Evolutionary conservation across 2,113 vertebrate genomes (phyloP).

Genomic region (Chlamydotis undulata): DNA sequence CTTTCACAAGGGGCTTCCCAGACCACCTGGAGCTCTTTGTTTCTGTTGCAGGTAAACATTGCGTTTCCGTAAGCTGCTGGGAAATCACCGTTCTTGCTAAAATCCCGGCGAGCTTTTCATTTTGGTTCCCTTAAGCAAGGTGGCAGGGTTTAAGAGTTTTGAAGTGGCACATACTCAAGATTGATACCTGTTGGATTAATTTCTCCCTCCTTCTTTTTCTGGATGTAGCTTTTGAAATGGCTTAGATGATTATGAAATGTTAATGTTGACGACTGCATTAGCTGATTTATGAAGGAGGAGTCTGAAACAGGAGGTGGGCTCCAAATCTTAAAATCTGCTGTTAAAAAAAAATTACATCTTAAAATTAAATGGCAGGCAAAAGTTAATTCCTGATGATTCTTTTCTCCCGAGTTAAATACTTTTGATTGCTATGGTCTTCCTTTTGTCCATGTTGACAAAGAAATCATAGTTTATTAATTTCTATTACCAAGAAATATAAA

Average conservation of each 20-base stretch:
- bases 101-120: rapidly evolving
- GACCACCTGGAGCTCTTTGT: too few relatives aligned
- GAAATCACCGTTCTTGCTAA: not conserved
- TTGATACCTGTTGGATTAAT: not conserved
- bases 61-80: not conserved
- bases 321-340: not conserved
- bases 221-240: not conserved
- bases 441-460: not conserved
- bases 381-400: not conserved
- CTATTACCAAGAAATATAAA: not conserved
- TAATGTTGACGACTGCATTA: not conserved
- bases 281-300: not conserved
- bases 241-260: not conserved
- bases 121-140: not conserved
- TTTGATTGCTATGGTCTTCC: not conserved
- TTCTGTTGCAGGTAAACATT: rapidly evolving
- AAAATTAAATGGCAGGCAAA: not conserved
- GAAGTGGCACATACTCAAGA: rapidly evolving
- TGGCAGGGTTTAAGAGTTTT: not conserved
- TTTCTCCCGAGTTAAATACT: not conserved
- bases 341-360: not conserved
- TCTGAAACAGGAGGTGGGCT: not conserved
- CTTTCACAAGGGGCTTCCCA: not conserved
- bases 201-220: not conserved
- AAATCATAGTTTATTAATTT: not conserved